Conservation (phyloP, 2,113 vertebrate species). For the Nothobranchius furzeri region DNA sequence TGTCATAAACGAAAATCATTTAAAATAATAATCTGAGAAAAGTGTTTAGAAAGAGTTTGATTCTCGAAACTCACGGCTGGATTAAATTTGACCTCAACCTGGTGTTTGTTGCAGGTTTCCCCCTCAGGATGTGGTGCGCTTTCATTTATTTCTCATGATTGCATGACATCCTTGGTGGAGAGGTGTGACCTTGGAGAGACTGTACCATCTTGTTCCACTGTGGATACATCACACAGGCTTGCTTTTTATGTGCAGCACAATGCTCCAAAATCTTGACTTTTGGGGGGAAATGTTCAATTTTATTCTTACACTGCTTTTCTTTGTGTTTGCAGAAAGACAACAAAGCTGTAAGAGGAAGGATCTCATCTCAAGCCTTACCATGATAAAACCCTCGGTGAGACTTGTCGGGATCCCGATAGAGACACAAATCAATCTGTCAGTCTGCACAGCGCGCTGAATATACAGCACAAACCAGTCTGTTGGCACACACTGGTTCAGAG, state of each 20-base stretch:
- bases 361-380: conserved; percentile 26
- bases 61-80: background rate
- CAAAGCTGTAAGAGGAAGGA: conserved; percentile 28
- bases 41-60: background rate
- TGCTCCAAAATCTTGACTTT: conserved; percentile 32
- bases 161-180: conserved; percentile 58
- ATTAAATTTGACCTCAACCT: conserved; percentile 12
- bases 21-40: background rate
- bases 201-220: conserved; percentile 42
- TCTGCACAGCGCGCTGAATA: too few relatives aligned
- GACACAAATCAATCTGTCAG: conserved; percentile 25
- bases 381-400: conserved; percentile 24
- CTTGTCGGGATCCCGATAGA: conserved; percentile 9
- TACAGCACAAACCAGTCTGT: conserved; percentile 2
- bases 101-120: conserved; percentile 30
- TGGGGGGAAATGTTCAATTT: conserved; percentile 14
- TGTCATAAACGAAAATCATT: background rate
- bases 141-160: conserved; percentile 67
- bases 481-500: background rate
- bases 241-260: conserved; percentile 12
- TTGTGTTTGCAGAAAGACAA: conserved; percentile 31
- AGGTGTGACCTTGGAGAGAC: conserved; percentile 67
- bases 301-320: background rate
- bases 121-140: conserved; percentile 35
- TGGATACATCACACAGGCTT: conserved; percentile 33